Evolutionary conservation across 2,113 vertebrate genomes (phyloP).

Genomic region (Podarcis muralis): DNA sequence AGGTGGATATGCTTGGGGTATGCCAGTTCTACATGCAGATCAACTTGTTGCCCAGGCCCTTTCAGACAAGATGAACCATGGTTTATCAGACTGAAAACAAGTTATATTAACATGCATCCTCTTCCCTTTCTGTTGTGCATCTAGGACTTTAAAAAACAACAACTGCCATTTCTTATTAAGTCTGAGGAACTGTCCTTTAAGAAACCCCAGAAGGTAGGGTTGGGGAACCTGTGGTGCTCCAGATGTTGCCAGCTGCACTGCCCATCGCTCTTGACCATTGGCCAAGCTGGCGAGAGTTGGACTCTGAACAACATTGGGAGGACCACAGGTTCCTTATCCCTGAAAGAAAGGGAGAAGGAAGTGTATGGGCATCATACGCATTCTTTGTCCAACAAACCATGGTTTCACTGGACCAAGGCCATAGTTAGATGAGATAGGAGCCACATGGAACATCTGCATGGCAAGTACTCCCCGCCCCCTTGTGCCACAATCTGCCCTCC

Average conservation of each 20-base stretch:
- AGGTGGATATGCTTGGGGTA: neutral
- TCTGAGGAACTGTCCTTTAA: no score
- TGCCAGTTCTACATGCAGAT: neutral
- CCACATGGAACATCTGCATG: neutral
- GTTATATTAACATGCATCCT: neutral
- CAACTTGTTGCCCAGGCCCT: slow-evolving; percentile 1
- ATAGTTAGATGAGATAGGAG: neutral
- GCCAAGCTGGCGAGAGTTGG: no score
- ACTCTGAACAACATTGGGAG: no score
- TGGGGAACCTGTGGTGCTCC: no score
- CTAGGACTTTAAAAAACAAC: neutral
- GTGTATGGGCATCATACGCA: no score
- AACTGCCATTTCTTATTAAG: no score
- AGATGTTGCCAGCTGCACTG: no score
- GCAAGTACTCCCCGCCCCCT: neutral
- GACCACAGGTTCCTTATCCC: no score
- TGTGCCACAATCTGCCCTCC: neutral
- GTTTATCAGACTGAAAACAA: neutral
- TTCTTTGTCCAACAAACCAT: neutral
- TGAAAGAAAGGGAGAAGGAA: neutral
- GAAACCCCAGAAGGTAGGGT: neutral
- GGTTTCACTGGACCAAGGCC: neutral
- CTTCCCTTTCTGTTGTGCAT: neutral
- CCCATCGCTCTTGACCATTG: no score
- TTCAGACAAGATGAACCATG: neutral